These are phyloP conservation scores for Synergus japonicus DNA, from an alignment of 2,888 invertebrate genomes.

Conservation along the genomic window DNA sequence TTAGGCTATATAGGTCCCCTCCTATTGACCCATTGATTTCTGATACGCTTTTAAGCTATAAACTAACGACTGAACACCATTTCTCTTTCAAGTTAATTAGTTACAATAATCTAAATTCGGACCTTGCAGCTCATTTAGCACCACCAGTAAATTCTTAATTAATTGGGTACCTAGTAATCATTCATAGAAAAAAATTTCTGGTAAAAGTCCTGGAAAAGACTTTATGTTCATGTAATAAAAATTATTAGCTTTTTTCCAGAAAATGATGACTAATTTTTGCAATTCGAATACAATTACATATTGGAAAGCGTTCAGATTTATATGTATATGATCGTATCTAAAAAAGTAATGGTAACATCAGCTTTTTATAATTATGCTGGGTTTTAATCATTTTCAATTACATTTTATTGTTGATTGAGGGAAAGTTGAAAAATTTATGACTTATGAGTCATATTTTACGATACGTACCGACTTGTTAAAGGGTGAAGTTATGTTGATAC, in stretches of 20 bases:
- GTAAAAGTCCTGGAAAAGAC: not conserved
- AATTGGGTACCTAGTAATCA: not conserved
- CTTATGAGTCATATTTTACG: not conserved
- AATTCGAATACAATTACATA: too few species aligned
- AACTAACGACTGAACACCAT: not conserved
- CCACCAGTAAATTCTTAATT: not conserved
- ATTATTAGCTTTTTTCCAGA: too few species aligned
- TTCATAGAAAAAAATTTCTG: not conserved
- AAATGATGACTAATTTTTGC: too few species aligned
- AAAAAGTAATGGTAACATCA: too few species aligned
- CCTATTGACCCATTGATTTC: not conserved
- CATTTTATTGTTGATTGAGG: too few species aligned
- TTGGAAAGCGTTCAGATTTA: too few species aligned
- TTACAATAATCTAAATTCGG: not conserved
- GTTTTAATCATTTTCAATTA: too few species aligned
- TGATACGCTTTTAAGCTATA: not conserved
- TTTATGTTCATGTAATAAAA: too few species aligned
- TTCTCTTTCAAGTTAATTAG: not conserved
- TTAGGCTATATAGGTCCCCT: not conserved
- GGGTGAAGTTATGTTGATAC: slow-evolving; percentile 48
- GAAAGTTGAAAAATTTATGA: not conserved
- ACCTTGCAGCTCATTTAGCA: not conserved
- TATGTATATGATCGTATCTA: too few species aligned
- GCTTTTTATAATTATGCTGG: too few species aligned
- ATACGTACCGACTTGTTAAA: not conserved